Evolutionary conservation across 2,888 invertebrate species (phyloP).

Genomic region (Melieria crassipennis): DNA sequence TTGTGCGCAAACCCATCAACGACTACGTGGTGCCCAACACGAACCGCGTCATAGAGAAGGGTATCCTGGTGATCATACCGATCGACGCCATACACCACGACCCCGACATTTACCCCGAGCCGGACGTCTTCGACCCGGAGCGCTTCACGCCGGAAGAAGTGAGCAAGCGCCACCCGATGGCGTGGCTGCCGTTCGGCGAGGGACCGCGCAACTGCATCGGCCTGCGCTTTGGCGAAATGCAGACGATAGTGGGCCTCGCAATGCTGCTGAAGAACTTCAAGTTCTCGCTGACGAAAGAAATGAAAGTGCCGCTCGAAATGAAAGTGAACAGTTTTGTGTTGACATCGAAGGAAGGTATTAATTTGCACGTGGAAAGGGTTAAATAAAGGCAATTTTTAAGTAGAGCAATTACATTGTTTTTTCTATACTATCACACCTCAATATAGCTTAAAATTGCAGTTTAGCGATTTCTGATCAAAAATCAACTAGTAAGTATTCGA

Average conservation of each 20-base stretch:
- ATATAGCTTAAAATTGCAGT: no score
- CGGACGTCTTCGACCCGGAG: conserved; percentile 66
- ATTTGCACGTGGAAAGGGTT: conserved; percentile 48
- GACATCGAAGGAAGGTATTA: conserved; percentile 51
- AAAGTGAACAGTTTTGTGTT: conserved; percentile 48
- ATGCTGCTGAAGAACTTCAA: conserved; percentile 52
- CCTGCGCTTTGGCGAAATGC: conserved; percentile 62
- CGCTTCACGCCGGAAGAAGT: conserved; percentile 62
- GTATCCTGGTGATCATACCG: conserved; percentile 68
- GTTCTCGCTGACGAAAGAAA: conserved; percentile 48
- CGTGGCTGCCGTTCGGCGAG: conserved; percentile 60
- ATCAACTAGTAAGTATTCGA: no score
- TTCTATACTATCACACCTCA: no score
- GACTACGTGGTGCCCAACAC: conserved; percentile 58
- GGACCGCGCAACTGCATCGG: conserved; percentile 63
- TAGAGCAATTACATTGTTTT: no score
- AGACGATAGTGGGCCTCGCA: conserved; percentile 54
- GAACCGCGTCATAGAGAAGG: conserved; percentile 67
- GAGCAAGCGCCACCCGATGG: conserved; percentile 49
- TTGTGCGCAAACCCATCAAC: conserved; percentile 57
- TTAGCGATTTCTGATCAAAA: no score
- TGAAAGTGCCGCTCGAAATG: conserved; percentile 52
- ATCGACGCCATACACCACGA: conserved; percentile 67
- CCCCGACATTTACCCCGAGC: conserved; percentile 65
- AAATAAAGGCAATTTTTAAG: no score